Base-by-base conservation (phyloP, 2,797 vertebrate genomes). In the Siniperca scherzeri region DNA sequence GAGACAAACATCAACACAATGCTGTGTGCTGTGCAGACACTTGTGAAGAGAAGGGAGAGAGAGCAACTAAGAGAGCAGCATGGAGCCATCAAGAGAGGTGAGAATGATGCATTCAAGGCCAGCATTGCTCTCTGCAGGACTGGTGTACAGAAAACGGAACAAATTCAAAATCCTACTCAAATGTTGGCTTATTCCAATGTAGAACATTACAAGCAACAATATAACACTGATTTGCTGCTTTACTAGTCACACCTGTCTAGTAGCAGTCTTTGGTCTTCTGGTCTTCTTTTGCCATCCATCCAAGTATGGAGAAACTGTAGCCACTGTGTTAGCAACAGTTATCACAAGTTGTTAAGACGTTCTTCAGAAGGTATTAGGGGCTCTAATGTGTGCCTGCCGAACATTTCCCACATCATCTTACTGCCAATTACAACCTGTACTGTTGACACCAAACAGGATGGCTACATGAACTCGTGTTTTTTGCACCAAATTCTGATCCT, bases 1-100 rank as follows among this genome's bases (percentile, higher is more conserved):
- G 98, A 99, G 93, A 87, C 88, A 2, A 95, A 95, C 88, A 98
- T 99, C 90, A 97, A 8, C 84, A 89, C 88, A 5, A 92, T 99
- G 77, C 95, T 99, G 67, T 97, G 93, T 93, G 96, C 96, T 2
- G 95, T 99, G 46, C 99, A 99, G 94, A 96, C 90, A 25, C 93
- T 99, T 27, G 93, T 96, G 67, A 97, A 97, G 92, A 97, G 94
- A 79, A 95, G 88, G 55, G 93, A 91, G 65, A 82, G 87, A 48
- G 92, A 87, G 53, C 86, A 92, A 33, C 80, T 88, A 16, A 70
- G 83, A 33, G 90, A 94, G 52, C 70, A 81, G 25, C 84, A 75
- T 9, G 65, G 79, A 60, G 94, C 95, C 22, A 7, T n/a, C 60
- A 91, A 65, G 91, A 96, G 78, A 93, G 94, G 95, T 95, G 77